A percentile compares a stretch with the other conserved stretches of the same genome.
phyloP scores from a whole-genome alignment of 2,113 vertebrate species.

The Notothenia rossii region DNA sequence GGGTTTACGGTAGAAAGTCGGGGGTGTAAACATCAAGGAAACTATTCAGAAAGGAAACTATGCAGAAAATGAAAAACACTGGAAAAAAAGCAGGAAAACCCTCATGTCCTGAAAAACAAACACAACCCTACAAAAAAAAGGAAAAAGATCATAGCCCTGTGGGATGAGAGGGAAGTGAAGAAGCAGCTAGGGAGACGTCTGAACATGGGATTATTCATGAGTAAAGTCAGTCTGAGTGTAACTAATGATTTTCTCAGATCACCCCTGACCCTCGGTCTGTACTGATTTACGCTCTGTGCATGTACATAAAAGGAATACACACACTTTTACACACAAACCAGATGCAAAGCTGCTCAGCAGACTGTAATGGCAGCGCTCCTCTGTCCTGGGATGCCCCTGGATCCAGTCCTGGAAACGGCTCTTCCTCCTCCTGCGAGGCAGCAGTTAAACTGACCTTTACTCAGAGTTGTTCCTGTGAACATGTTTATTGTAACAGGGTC shows the following conservation, averaged over 20 bases:
- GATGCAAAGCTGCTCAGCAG: conserved; percentile 11
- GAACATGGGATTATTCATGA: neutral
- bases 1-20: neutral
- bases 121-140: conserved; percentile 22
- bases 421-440: conserved; percentile 61
- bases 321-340: neutral
- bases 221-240: neutral
- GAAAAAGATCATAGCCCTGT: neutral
- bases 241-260: conserved; percentile 3
- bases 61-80: conserved; percentile 38
- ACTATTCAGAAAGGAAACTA: conserved; percentile 8
- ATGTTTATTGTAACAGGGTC: conserved; percentile 33
- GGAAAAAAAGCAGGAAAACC: conserved; percentile 45
- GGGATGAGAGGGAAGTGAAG: neutral
- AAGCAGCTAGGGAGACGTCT: neutral
- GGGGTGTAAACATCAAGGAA: conserved; percentile 40
- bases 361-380: conserved; percentile 43
- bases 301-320: neutral
- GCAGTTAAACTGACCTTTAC: conserved; percentile 12
- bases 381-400: conserved; percentile 46
- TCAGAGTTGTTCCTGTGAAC: conserved; percentile 1
- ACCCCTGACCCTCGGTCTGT: neutral
- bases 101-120: conserved; percentile 54
- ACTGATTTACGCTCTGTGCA: neutral
- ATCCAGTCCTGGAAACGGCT: conserved; percentile 40